Evolutionary conservation across 2,113 vertebrate genomes (phyloP).

Genomic region (Ursus arctos): DNA sequence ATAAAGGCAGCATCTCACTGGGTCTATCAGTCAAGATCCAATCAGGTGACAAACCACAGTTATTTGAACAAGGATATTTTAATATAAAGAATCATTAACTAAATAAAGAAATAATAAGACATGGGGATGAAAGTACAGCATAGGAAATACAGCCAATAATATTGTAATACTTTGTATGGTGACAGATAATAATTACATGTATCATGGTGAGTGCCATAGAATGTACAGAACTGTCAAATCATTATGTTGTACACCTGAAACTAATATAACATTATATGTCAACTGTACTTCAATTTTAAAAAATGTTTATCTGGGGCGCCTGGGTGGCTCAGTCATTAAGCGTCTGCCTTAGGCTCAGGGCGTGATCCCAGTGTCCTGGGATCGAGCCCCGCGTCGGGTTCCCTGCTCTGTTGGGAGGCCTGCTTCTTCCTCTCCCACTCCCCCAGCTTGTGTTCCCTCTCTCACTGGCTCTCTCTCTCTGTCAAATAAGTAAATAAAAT

Average conservation of each 20-base stretch:
- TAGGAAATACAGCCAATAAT: background rate
- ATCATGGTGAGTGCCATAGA: background rate
- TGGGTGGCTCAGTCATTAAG: too few relatives aligned
- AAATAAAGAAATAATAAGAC: background rate
- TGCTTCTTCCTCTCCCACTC: too few relatives aligned
- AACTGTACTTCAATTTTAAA: constrained; percentile 58
- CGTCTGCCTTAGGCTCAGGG: too few relatives aligned
- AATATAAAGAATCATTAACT: background rate
- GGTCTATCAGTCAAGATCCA: background rate
- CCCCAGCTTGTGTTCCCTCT: too few relatives aligned
- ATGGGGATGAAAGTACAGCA: background rate
- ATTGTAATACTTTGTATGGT: background rate
- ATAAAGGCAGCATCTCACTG: background rate
- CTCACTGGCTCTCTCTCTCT: too few relatives aligned
- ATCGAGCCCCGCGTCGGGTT: too few relatives aligned
- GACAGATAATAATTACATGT: background rate
- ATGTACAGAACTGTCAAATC: background rate
- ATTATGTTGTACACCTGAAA: background rate
- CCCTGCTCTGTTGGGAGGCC: too few relatives aligned
- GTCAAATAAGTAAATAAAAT: too few relatives aligned
- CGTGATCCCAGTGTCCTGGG: too few relatives aligned
- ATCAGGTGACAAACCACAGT: background rate
- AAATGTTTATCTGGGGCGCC: constrained; percentile 38
- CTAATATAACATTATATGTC: background rate
- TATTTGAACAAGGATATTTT: background rate